Conservation (phyloP, 2,888 invertebrate species). For the Muschampia plurimacula region DNA sequence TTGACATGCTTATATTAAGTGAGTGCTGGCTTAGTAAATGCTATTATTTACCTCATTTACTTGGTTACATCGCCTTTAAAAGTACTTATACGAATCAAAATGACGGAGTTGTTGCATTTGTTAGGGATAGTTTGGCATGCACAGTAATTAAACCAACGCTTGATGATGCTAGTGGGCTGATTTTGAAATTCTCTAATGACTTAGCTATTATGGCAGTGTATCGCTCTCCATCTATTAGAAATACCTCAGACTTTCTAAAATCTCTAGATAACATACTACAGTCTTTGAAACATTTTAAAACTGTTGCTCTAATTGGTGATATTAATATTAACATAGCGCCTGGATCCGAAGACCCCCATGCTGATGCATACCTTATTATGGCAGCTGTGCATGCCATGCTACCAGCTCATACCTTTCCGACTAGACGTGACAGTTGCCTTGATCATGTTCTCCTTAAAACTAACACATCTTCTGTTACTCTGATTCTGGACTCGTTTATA, state of each 20-base stretch:
- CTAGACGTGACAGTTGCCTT: constrained; percentile 5
- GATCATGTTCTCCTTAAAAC: constrained; percentile 21
- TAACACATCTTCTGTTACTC: constrained; percentile 3
- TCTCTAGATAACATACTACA: background rate
- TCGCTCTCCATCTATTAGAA: constrained; percentile 18
- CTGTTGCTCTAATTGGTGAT: constrained; percentile 12
- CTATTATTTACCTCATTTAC: background rate
- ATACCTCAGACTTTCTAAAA: background rate
- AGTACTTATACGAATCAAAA: constrained; percentile 11
- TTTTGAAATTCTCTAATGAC: constrained; percentile 10
- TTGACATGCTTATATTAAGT: constrained; percentile 15
- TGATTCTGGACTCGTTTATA: constrained; percentile 10
- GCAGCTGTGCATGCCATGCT: constrained; percentile 14
- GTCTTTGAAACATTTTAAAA: background rate
- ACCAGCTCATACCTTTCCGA: constrained; percentile 6
- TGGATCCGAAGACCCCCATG: background rate
- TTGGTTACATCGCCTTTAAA: constrained; percentile 3
- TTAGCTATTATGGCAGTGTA: constrained; percentile 12
- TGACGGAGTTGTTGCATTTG: constrained; percentile 23
- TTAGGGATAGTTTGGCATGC: constrained; percentile 4
- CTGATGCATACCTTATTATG: background rate
- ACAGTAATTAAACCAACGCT: constrained; percentile 10
- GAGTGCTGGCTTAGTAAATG: constrained; percentile 28
- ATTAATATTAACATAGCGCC: constrained; percentile 17
- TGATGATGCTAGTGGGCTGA: constrained; percentile 11